phyloP scores from a whole-genome alignment of 2,888 invertebrate genomes.

The Melolontha melolontha region DNA sequence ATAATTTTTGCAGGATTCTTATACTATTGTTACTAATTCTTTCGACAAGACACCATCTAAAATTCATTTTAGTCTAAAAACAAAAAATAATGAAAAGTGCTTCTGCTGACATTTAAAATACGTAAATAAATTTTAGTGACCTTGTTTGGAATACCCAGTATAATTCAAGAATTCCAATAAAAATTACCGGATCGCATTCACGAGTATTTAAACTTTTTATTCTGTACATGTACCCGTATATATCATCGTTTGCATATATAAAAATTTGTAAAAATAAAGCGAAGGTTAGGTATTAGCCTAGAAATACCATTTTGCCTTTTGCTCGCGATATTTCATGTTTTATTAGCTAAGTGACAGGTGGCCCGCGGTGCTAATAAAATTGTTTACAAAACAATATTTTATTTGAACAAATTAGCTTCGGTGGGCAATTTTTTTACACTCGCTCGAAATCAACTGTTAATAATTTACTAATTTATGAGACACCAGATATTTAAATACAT shows the following conservation, averaged over 20 bases:
- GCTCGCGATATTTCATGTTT: conserved; percentile 23
- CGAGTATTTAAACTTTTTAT: no score
- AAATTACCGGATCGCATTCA: no score
- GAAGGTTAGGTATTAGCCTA: conserved; percentile 2
- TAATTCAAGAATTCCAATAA: no score
- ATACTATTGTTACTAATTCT: no score
- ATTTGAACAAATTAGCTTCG: conserved; percentile 25
- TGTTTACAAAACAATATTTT: conserved; percentile 35
- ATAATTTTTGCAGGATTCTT: no score
- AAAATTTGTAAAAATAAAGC: conserved; percentile 10
- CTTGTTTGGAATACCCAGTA: no score
- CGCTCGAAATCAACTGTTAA: conserved; percentile 1
- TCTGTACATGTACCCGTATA: no score
- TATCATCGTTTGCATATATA: background rate
- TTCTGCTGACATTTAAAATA: no score
- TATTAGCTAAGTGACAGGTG: conserved; percentile 31
- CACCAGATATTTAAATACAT: background rate
- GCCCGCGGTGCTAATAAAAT: conserved; percentile 32
- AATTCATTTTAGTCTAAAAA: no score
- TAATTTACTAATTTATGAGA: conserved; percentile 4
- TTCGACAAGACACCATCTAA: no score
- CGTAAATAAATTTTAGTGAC: no score
- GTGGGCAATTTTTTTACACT: background rate
- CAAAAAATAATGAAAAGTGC: no score
- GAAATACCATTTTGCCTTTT: conserved; percentile 16